Base-by-base conservation (phyloP, 2,888 invertebrate genomes). In the Orchestes rusci region DNA sequence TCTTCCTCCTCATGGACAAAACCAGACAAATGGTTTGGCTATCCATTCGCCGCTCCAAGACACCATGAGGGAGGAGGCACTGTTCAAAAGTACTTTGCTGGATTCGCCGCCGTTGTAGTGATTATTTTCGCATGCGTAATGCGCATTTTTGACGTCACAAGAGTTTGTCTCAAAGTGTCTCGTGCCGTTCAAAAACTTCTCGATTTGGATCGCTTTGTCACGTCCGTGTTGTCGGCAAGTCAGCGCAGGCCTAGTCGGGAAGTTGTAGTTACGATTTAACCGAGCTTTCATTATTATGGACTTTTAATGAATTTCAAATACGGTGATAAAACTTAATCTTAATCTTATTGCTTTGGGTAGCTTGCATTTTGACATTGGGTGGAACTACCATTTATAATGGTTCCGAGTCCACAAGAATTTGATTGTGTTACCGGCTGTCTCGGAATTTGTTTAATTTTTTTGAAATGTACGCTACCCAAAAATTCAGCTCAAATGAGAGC, bases 1-100 rank as follows among this genome's bases (percentile, higher is more conserved):
- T 72, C 72, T 69, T 68, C 66, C 68, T 65, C 68, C 68, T 66
- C 68, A 65, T 67, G 65, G 67, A 61, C 60, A 59, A 61, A 63
- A 59, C 60, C 62, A 63, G 62, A 64, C 59, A 61, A 57, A 51
- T 51, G 49, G 50, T 54, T 51, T 52, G 51, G 53, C 57, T 52
- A 55, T 52, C 46, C 57, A 10, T 33, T 16, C 51, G 54, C 58
- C 54, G 53, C 54, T 48, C 53, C 54, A 52, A 56, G 53, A 43
- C 50, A 54, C 56, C 60, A 62, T 61, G 63, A 60, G 62, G 62
- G 58, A 53, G 58, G 54, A 54, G 45, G 41, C 23, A 23, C 23
- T 5, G 23, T 23, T n/a, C n/a, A n/a, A 10, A 23, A 7, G 23
- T 10, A 5, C 5, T 34, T 33, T 35, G 48, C 38, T 20, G 37